A percentile compares a stretch with the other conserved stretches of the same genome.
phyloP scores from a whole-genome alignment of 1,140 invertebrate genomes.

The Pseudomyrmex sp. region DNA sequence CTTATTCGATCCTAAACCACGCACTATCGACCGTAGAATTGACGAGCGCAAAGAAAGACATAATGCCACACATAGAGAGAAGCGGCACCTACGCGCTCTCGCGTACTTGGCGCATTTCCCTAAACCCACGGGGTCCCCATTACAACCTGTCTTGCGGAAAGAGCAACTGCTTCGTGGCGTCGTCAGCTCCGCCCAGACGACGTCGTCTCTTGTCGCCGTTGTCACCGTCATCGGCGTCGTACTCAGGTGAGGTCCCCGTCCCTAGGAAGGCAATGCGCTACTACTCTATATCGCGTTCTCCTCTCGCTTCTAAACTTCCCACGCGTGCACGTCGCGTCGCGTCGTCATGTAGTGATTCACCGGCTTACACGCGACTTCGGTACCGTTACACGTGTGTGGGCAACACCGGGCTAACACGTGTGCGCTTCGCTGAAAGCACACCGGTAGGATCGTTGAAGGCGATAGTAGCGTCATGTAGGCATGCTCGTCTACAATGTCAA shows the following conservation, averaged over 20 bases:
- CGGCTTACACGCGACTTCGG: constrained; percentile 71
- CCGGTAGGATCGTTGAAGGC: constrained; percentile 23
- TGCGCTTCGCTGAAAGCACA: constrained; percentile 30
- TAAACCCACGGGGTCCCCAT: constrained; percentile 41
- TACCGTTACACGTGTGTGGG: constrained; percentile 74
- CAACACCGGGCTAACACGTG: constrained; percentile 57
- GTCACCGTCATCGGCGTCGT: constrained; percentile 32
- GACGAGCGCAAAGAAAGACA: constrained; percentile 46
- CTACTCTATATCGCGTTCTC: constrained; percentile 1
- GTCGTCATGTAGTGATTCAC: constrained; percentile 71
- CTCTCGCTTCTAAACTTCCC: constrained; percentile 55
- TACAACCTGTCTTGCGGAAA: constrained; percentile 64
- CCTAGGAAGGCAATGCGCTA: constrained; percentile 45
- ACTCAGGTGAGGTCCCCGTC: constrained; percentile 51
- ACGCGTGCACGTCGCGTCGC: constrained; percentile 57
- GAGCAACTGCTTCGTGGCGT: constrained; percentile 52
- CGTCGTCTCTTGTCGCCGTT: constrained; percentile 5
- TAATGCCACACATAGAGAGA: constrained; percentile 33
- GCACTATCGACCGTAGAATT: constrained; percentile 18
- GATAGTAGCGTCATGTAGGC: background rate
- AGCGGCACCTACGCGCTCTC: constrained; percentile 37
- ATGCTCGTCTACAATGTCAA: constrained; percentile 8
- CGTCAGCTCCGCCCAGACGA: constrained; percentile 48
- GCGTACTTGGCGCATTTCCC: constrained; percentile 30
- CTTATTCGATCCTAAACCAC: constrained; percentile 22